A percentile compares a stretch with the other conserved stretches of the same genome.
phyloP scores from a whole-genome alignment of 2,797 vertebrate genomes.

The Crenuchus spilurus region DNA sequence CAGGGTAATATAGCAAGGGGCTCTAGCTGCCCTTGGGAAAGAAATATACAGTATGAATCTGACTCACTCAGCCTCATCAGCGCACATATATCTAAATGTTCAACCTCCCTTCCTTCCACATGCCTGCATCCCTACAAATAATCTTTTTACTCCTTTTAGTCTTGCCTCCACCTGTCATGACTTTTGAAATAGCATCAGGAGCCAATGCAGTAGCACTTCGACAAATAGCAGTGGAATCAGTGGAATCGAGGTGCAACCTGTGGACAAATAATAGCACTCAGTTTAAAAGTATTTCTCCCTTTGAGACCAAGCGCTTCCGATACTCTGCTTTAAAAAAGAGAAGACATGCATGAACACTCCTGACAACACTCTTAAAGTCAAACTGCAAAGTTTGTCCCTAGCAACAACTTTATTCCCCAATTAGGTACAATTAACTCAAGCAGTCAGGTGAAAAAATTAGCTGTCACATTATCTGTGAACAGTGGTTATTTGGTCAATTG shows the following conservation, averaged over 20 bases:
- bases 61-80: slow-evolving; percentile 22
- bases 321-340: slow-evolving; percentile 18
- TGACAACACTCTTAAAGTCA: slow-evolving; percentile 36
- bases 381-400: slow-evolving; percentile 30
- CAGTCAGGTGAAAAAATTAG: slow-evolving; percentile 46
- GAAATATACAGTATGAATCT: slow-evolving; percentile 19
- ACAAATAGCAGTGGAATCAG: not conserved
- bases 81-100: slow-evolving; percentile 17
- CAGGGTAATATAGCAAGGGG: slow-evolving; percentile 30
- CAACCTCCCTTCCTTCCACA: slow-evolving; percentile 6
- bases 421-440: slow-evolving; percentile 54
- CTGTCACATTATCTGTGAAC: slow-evolving; percentile 6
- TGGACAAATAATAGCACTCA: not conserved
- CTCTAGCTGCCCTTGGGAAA: slow-evolving; percentile 27
- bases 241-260: not conserved
- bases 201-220: not conserved
- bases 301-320: slow-evolving; percentile 17
- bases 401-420: slow-evolving; percentile 35
- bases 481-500: slow-evolving; percentile 35
- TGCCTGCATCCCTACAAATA: slow-evolving; percentile 24
- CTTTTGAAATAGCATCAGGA: not conserved
- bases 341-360: slow-evolving; percentile 35
- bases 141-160: slow-evolving; percentile 25
- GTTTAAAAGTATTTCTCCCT: slow-evolving; percentile 4
- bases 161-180: slow-evolving; percentile 18